A percentile compares a stretch with the other conserved stretches of the same genome.
These are phyloP conservation scores for Polymixis lichenea DNA, from an alignment of 2,888 invertebrate genomes.

Conservation along the genomic window DNA sequence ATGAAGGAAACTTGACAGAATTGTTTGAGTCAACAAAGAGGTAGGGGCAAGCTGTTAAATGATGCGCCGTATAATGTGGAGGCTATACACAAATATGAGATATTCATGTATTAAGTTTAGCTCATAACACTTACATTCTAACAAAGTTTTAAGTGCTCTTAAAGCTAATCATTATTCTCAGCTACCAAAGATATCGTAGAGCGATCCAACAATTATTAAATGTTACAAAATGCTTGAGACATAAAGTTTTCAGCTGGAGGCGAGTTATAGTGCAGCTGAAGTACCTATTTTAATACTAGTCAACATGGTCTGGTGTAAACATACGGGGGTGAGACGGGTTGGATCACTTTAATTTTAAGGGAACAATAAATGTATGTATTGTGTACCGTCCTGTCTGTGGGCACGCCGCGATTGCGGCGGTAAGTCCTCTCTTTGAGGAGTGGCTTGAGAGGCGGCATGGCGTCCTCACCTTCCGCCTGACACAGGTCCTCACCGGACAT, in stretches of 20 bases:
- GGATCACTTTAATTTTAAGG: neutral
- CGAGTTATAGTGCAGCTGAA: neutral
- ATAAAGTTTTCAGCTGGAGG: conserved; percentile 3
- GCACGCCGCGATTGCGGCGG: too few species aligned
- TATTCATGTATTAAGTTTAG: neutral
- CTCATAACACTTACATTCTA: neutral
- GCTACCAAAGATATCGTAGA: conserved; percentile 22
- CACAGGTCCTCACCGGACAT: too few species aligned
- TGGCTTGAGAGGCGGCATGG: too few species aligned
- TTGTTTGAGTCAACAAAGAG: neutral
- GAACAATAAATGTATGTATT: neutral
- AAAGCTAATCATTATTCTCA: conserved; percentile 3
- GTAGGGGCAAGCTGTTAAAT: neutral
- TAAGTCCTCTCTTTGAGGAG: too few species aligned
- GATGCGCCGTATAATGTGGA: too few species aligned
- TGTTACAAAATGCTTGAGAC: conserved; percentile 15
- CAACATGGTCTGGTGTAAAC: neutral
- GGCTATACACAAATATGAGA: neutral
- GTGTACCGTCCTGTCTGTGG: neutral
- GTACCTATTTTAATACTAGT: conserved; percentile 22
- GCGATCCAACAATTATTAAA: conserved; percentile 11
- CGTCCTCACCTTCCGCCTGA: too few species aligned
- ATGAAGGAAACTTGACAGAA: too few species aligned
- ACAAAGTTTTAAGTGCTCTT: conserved; percentile 11
- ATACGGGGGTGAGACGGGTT: neutral